A percentile compares a stretch with the other conserved stretches of the same genome.
phyloP scores from a whole-genome alignment of 2,113 vertebrate genomes.

The Tupaia chinensis region DNA sequence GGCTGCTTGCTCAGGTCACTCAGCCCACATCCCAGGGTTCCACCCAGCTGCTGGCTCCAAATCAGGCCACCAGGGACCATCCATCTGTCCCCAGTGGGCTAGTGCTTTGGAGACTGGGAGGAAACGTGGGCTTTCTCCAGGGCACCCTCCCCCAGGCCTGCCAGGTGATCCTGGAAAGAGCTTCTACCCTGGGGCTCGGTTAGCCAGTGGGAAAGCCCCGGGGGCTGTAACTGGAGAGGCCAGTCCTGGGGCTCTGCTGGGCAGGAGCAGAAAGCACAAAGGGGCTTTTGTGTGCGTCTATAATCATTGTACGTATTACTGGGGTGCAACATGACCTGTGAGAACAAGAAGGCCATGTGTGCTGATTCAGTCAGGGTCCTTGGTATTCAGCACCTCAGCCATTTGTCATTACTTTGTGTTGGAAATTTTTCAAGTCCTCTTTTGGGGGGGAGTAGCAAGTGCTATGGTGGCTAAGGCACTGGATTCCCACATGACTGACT shows the following conservation, averaged over 20 bases:
- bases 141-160: neutral
- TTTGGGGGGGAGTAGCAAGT: too few relatives aligned
- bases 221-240: conserved; percentile 59
- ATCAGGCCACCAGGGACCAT: neutral
- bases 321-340: too few relatives aligned
- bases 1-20: neutral
- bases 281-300: conserved; percentile 16
- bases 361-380: too few relatives aligned
- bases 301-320: too few relatives aligned
- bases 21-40: rapidly evolving
- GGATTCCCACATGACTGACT: too few relatives aligned
- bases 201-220: neutral
- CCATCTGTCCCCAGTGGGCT: neutral
- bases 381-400: too few relatives aligned
- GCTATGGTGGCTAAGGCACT: too few relatives aligned
- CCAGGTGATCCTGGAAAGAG: conserved; percentile 40
- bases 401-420: too few relatives aligned
- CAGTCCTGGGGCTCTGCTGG: neutral
- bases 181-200: neutral
- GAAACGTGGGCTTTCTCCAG: rapidly evolving
- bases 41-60: neutral
- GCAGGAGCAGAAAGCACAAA: conserved; percentile 55
- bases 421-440: too few relatives aligned
- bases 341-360: too few relatives aligned
- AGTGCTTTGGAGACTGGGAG: neutral